Evolutionary conservation across 2,888 invertebrate genomes (phyloP), one percentile per base, ranked within the genome.

Genomic region (Sarcophaga carnaria): DNA sequence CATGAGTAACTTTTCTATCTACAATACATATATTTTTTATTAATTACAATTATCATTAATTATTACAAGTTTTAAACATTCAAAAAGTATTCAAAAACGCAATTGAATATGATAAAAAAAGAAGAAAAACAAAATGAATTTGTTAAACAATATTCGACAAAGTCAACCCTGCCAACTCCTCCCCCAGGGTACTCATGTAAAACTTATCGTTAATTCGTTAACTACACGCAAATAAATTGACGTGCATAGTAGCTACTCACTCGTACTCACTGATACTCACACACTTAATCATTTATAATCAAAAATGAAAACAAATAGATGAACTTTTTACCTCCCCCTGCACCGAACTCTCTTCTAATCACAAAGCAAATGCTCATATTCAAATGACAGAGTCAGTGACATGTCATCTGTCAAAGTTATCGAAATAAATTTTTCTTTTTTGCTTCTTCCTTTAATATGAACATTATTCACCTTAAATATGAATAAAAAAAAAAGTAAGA

Each of bases 361-460:
- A 37, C 49, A 76, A 27, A 17, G 75, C 75, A 78, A 62, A 79
- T 82, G 84, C 66, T 70, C 20, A 62, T 79, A 84, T 82, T 84
- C 72, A 84, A 87, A 87, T 82, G 83, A 60, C 76, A 87, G 54
- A 75, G 54, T 54, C 54, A 17, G 54, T 25, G 66, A 78, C 66
- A 87, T 84, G 87, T 87, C 87, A 87, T 87, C 87, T 87, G 87
- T 87, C 84, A 87, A 83, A 84, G 67, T 84, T 87, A 87, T 84
- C 71, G 87, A 87, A 84, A 75, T 17, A 82, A 75, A 77, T 72
- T 72, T 82, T 78, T 76, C 72, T 87, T 87, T 87, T 2, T 37
- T 37, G 2, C 37, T 37, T 37, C 37, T 37, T 37, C 37, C 37
- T 37, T 37, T 37, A 37, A 2, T 37, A 2, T 37, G 1, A 54